A percentile compares a stretch with the other conserved stretches of the same genome.
Conservation (phyloP, 2,888 invertebrate genomes). For the Polyommatus icarus region DNA sequence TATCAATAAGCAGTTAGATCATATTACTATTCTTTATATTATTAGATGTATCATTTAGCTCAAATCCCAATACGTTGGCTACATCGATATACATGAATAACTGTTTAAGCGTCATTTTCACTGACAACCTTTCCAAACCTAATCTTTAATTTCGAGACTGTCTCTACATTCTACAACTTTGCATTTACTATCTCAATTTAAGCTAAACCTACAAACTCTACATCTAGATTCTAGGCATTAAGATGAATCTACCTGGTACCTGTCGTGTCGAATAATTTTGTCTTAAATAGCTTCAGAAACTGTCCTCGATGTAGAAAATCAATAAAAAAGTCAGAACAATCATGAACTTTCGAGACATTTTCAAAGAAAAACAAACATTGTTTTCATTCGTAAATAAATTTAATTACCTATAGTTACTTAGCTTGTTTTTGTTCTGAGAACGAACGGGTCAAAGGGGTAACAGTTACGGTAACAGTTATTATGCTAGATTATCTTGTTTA, state of each 20-base stretch:
- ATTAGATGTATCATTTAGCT: neutral
- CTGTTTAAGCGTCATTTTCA: too few species aligned
- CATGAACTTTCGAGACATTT: neutral
- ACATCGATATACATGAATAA: neutral
- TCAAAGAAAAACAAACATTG: neutral
- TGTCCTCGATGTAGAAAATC: neutral
- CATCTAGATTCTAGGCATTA: too few species aligned
- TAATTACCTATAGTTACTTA: slow-evolving; percentile 4
- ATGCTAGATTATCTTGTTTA: neutral
- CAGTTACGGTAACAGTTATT: neutral
- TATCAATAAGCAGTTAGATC: neutral
- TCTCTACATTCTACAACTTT: too few species aligned
- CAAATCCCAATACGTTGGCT: neutral
- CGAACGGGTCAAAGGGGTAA: slow-evolving; percentile 5
- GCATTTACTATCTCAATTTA: too few species aligned
- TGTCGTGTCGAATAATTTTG: too few species aligned
- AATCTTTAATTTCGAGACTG: too few species aligned
- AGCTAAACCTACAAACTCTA: too few species aligned
- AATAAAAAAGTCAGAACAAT: neutral
- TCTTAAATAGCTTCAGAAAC: neutral
- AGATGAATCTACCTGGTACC: too few species aligned
- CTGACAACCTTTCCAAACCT: too few species aligned
- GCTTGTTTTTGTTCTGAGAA: neutral
- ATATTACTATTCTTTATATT: neutral
- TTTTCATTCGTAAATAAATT: neutral